phyloP scores from a whole-genome alignment of 1,140 invertebrate species.

The Pygmarrhopalites habei region DNA sequence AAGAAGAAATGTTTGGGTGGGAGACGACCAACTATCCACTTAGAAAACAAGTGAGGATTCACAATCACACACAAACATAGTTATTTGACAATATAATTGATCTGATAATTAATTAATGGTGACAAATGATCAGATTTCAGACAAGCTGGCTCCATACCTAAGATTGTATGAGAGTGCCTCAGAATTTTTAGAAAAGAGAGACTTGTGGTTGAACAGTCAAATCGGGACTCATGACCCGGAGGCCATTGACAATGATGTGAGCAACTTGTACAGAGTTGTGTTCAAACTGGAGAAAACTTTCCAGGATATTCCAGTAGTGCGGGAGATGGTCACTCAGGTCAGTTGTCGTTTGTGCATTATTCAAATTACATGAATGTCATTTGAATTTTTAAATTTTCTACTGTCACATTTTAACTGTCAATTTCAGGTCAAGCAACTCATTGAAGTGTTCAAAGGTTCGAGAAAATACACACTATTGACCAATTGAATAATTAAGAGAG shows the following conservation, averaged over 20 bases:
- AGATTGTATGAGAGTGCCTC: conserved; percentile 79
- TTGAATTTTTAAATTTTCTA: not conserved
- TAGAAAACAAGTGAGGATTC: conserved; percentile 53
- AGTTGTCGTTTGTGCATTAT: conserved; percentile 11
- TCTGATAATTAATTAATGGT: too few species aligned
- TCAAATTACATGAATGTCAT: not conserved
- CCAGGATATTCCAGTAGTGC: conserved; percentile 55
- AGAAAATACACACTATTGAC: too few species aligned
- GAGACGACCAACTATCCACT: conserved; percentile 81
- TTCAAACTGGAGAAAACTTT: conserved; percentile 86
- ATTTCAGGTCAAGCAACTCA: conserved; percentile 56
- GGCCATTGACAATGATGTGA: conserved; percentile 74
- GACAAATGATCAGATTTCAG: too few species aligned
- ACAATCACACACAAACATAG: too few species aligned
- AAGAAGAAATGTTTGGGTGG: conserved; percentile 84
- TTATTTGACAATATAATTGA: conserved; percentile 22
- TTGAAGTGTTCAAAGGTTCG: conserved; percentile 87
- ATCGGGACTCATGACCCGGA: conserved; percentile 82
- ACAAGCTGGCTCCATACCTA: conserved; percentile 74
- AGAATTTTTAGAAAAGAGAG: conserved; percentile 75
- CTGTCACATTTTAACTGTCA: not conserved
- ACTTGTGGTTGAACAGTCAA: conserved; percentile 72
- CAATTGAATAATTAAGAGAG: too few species aligned
- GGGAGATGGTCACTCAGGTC: conserved; percentile 48
- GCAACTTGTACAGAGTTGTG: conserved; percentile 68